These are phyloP conservation scores for Carduelis carduelis DNA, from an alignment of 2,797 vertebrate genomes.

Conservation along the genomic window DNA sequence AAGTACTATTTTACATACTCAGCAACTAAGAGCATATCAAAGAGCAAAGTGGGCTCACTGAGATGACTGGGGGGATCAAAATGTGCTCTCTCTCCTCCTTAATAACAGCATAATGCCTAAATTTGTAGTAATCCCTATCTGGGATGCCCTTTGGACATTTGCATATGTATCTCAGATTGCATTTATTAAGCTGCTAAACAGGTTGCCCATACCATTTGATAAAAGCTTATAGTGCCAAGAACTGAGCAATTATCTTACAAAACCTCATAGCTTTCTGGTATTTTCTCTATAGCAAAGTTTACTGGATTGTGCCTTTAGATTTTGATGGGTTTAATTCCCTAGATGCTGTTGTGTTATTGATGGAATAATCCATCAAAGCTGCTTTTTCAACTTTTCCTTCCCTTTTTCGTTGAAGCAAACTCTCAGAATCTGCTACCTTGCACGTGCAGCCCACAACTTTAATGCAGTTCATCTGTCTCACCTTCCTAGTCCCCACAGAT, in stretches of 20 bases:
- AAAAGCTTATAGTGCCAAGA: background rate
- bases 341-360: background rate
- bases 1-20: background rate
- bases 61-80: background rate
- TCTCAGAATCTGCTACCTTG: background rate
- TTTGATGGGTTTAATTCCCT: background rate
- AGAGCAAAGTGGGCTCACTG: background rate
- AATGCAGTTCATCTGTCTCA: background rate
- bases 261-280: background rate
- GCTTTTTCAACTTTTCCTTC: background rate
- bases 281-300: background rate
- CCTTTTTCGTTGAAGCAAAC: background rate
- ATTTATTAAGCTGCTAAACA: background rate
- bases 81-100: background rate
- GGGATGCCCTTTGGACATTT: background rate
- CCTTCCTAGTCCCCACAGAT: background rate
- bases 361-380: background rate
- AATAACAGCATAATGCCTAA: background rate
- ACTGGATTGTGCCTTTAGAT: background rate
- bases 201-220: background rate
- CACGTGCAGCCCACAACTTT: background rate
- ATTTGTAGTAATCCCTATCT: background rate
- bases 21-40: background rate
- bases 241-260: background rate
- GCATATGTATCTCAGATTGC: constrained; percentile 1